Evolutionary conservation across 2,797 vertebrate species (phyloP), one percentile per base, ranked within the genome.

Genomic region (Cyprinella venusta): DNA sequence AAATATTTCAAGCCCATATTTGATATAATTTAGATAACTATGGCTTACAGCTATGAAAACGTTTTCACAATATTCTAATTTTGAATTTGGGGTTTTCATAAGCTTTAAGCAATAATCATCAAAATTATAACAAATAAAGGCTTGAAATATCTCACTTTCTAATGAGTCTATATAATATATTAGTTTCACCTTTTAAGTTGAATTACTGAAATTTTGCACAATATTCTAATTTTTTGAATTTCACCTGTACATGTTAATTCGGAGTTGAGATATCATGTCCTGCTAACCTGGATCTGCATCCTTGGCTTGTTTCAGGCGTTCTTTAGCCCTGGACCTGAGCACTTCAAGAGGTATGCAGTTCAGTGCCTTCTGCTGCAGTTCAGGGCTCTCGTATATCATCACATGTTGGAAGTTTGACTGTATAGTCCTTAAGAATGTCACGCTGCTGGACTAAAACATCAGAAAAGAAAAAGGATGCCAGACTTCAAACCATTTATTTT

Each of bases 351-450:
- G 98, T 84, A 99, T 94, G 80, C 63, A 89, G 85, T 86, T 89
- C 83, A 94, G 88, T 3, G 97, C 96, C 92, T 97, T 98, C 84
- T 93, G 91, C 92, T 98, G 97, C 85, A 98, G 92, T 61, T 92
- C 92, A 3, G 90, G 80, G 76, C 91, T 94, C 92, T 99, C 98
- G 84, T 99, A 98, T 74, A 95, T 65, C 92, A 97, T 88, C 26
- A 98, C 96, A 50, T 96, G 93, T 63, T 98, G 94, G 88, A 95
- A 94, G 84, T 97, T 98, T 30, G 96, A 95, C 84, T 94, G 95
- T 74, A 99, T 92, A 8, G 94, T 95, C 92, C 93, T 94, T 64
- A 96, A 92, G 86, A 99, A 96, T 81, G 87, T 82, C 88, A 94
- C 93, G 68, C 91, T 94, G 91, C 86, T 94, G 86, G 93, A 93